A percentile compares a stretch with the other conserved stretches of the same genome.
phyloP scores from a whole-genome alignment of 2,113 vertebrate species.

The Phalacrocorax aristotelis region DNA sequence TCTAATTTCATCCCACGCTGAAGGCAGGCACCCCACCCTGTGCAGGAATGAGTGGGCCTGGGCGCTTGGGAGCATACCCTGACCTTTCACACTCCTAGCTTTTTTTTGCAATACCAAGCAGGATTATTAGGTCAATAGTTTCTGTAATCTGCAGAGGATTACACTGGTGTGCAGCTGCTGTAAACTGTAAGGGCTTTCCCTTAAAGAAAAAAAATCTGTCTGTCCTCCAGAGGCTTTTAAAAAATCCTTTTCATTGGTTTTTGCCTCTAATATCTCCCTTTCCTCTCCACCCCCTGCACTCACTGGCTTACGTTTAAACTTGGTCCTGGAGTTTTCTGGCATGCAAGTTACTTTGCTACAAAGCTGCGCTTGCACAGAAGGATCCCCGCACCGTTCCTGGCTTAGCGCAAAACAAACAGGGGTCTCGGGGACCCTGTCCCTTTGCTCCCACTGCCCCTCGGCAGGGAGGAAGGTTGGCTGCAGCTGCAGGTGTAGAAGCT shows the following conservation, averaged over 20 bases:
- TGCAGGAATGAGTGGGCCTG: background rate
- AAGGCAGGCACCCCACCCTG: background rate
- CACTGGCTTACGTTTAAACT: background rate
- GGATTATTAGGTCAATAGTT: background rate
- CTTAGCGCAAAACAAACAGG: fast-evolving
- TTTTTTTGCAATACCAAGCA: background rate
- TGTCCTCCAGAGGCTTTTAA: background rate
- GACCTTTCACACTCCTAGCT: background rate
- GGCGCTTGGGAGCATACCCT: background rate
- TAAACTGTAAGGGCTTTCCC: background rate
- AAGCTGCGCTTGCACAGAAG: background rate
- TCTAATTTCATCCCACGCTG: background rate
- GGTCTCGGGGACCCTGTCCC: background rate
- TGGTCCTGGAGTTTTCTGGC: background rate
- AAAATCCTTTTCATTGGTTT: background rate
- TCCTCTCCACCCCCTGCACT: background rate
- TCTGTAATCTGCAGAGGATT: background rate
- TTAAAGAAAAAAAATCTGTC: background rate
- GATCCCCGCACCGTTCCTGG: background rate
- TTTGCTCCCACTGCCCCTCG: background rate
- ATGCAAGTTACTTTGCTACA: fast-evolving
- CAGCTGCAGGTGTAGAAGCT: background rate
- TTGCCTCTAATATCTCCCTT: background rate
- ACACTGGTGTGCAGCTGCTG: background rate
- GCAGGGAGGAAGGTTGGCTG: background rate